Evolutionary conservation across 2,797 vertebrate genomes (phyloP).

Genomic region (Alcedo atthis): DNA sequence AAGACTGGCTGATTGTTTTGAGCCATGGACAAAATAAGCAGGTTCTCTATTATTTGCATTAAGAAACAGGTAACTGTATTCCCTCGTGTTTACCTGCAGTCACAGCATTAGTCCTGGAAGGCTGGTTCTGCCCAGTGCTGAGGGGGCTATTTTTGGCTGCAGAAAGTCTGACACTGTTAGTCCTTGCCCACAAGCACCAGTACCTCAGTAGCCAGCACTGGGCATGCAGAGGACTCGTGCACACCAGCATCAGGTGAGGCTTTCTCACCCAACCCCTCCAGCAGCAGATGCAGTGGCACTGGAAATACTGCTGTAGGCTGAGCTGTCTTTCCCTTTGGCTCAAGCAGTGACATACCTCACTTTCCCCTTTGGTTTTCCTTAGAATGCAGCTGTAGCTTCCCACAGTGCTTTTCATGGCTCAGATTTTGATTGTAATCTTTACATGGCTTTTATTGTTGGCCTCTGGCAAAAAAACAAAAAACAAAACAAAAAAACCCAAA

Average conservation of each 20-base stretch:
- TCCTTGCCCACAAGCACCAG: accelerated
- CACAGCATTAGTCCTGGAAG: accelerated
- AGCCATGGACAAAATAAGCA: accelerated
- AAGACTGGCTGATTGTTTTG: background rate
- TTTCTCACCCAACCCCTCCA: background rate
- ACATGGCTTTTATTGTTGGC: background rate
- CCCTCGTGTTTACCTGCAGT: background rate
- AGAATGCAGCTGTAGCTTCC: background rate
- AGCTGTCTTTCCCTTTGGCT: background rate
- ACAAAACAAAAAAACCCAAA: too few species aligned
- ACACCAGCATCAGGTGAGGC: accelerated
- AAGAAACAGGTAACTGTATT: accelerated
- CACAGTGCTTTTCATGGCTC: accelerated
- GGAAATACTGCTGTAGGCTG: background rate
- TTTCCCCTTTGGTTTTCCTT: background rate
- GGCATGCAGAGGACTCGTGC: background rate
- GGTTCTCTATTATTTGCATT: accelerated
- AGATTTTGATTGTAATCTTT: background rate
- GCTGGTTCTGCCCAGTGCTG: accelerated
- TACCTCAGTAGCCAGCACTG: accelerated
- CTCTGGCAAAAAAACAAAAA: background rate
- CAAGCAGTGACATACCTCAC: accelerated
- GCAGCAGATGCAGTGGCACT: background rate
- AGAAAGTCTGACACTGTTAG: accelerated
- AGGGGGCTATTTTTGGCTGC: background rate